Percentiles rank a stretch among this genome's conserved stretches.
These are phyloP conservation scores for Grammomys surdaster DNA, from an alignment of 2,113 vertebrate species.

Conservation along the genomic window DNA sequence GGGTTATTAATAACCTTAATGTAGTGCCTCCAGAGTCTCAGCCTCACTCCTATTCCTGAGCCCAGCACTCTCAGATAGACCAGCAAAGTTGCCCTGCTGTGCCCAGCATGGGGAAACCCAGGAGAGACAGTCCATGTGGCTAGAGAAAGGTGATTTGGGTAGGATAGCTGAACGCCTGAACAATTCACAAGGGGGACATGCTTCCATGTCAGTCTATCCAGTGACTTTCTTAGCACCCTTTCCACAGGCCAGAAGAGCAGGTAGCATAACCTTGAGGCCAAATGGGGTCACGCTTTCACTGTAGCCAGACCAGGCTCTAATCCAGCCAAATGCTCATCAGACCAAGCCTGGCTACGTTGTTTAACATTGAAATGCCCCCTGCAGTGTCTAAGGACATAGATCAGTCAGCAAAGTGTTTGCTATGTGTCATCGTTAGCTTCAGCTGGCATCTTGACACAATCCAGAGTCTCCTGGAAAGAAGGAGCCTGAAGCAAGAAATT, in stretches of 20 bases:
- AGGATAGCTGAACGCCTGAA: background rate
- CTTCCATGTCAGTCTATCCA: background rate
- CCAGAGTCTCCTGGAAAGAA: background rate
- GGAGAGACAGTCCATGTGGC: background rate
- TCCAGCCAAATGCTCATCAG: background rate
- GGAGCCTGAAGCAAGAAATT: background rate
- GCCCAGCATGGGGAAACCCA: background rate
- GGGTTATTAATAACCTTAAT: conserved; percentile 92
- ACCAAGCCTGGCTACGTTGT: background rate
- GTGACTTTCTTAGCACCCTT: background rate
- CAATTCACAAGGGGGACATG: background rate
- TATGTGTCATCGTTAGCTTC: background rate
- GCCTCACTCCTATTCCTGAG: background rate
- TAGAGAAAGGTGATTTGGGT: accelerated
- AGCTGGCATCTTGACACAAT: background rate
- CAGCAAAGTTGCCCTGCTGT: background rate
- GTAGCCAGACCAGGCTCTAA: background rate
- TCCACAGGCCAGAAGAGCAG: accelerated
- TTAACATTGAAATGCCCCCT: background rate
- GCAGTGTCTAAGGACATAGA: background rate
- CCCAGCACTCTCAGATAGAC: background rate
- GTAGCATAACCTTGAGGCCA: accelerated
- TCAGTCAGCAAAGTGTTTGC: background rate
- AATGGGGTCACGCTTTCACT: background rate
- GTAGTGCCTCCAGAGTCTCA: conserved; percentile 78